Evolutionary conservation across 1,140 invertebrate genomes (phyloP), one percentile per base, ranked within the genome.

Genomic region (Oryzaephilus surinamensis): DNA sequence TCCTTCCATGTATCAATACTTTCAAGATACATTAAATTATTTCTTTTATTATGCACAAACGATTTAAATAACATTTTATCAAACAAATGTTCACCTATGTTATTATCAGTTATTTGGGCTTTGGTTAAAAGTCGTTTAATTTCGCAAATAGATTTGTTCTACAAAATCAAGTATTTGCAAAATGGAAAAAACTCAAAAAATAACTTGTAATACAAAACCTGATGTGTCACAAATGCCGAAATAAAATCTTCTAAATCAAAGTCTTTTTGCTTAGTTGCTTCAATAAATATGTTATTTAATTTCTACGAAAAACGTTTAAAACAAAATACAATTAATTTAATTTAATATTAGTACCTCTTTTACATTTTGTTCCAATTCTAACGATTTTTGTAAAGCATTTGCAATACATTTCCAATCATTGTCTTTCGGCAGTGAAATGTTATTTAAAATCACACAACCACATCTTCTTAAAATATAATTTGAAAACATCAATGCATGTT

Each of bases 391-490:
- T 60, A 90, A 76, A 0, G 83, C 81, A 2, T 78, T 72, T 44
- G 76, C 56, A 1, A 74, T 71, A 35, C 64, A 67, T 0, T 63
- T 64, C 75, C 81, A 88, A 19, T 76, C 65, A 27, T 64, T 58
- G 27, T 64, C 54, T 2, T 66, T 59, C 1, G 81, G 79, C 29
- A 70, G 65, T 43, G 71, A 55, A 6, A 85, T 67, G n/a, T 52
- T 51, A 17, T 45, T 49, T 5, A 79, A 52, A 14, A 55, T 41
- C 5, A 89, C 70, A 7, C 66, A 58, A 1, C 87, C 89, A 8
- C 89, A 89, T 15, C 89, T 66, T 53, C 78, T 76, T 54, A 86
- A 84, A 61, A 84, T 76, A 57, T 89, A 93, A 32, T 73, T 71
- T 63, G 90, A 77, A 5, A 82, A 66, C 50, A 71, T 73, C 61